Conservation (phyloP, 2,113 vertebrate genomes). For the Microtus oregoni region DNA sequence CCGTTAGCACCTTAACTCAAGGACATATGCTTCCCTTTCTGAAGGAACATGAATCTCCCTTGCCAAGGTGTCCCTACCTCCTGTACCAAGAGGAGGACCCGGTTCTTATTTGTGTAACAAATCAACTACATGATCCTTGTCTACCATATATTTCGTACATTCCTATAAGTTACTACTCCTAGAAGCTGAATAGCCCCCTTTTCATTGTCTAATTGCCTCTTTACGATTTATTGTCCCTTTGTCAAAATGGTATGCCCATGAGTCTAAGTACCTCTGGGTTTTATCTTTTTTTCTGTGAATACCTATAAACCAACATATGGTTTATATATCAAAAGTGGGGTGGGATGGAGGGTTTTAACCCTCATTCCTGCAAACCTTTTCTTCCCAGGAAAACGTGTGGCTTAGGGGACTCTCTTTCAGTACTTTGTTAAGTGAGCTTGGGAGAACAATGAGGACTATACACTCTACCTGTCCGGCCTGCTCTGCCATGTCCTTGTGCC, state of each 20-base stretch:
- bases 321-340: neutral
- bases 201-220: neutral
- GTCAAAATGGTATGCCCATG: neutral
- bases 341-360: neutral
- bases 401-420: too few species aligned
- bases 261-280: neutral
- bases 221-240: neutral
- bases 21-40: neutral
- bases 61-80: neutral
- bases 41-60: neutral
- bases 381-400: neutral
- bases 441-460: neutral
- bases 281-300: neutral
- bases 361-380: neutral
- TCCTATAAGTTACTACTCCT: neutral
- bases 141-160: neutral
- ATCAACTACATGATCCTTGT: neutral
- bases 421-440: neutral
- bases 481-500: neutral
- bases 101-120: neutral
- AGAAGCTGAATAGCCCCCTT: neutral
- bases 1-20: neutral
- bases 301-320: neutral
- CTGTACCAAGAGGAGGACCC: neutral
- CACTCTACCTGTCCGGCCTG: too few species aligned